These are phyloP conservation scores for Bos javanicus DNA, from an alignment of 2,113 vertebrate genomes.

Conservation along the genomic window DNA sequence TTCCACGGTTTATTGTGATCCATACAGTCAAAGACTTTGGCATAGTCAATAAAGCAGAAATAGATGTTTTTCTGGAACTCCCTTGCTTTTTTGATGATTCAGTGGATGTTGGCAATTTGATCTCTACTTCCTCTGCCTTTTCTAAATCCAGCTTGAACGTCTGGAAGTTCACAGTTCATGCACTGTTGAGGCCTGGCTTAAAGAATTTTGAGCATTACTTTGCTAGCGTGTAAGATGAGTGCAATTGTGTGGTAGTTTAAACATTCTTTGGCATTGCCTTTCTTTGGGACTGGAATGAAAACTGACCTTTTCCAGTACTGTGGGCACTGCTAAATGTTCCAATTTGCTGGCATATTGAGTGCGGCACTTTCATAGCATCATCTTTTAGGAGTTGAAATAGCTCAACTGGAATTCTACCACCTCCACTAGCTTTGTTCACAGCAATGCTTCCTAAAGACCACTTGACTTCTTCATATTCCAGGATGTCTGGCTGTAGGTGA, in stretches of 20 bases:
- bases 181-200: background rate
- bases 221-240: background rate
- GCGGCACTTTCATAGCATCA: background rate
- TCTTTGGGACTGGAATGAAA: background rate
- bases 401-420: background rate
- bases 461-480: background rate
- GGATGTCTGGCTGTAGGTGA: background rate
- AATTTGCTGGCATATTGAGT: background rate
- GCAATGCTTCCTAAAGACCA: background rate
- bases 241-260: background rate
- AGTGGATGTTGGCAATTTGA: rapidly evolving
- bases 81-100: rapidly evolving
- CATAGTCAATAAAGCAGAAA: background rate
- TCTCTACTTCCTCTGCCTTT: background rate
- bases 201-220: background rate
- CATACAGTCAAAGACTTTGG: background rate
- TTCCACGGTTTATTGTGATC: background rate
- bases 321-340: background rate
- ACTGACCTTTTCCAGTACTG: background rate
- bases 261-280: background rate
- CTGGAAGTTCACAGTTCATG: background rate
- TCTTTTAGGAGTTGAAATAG: background rate
- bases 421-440: background rate
- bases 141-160: background rate
- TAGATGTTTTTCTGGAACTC: background rate